Percentiles rank a stretch among this genome's conserved stretches.
Conservation (phyloP, 2,888 invertebrate genomes). For the Galeruca laticollis region DNA sequence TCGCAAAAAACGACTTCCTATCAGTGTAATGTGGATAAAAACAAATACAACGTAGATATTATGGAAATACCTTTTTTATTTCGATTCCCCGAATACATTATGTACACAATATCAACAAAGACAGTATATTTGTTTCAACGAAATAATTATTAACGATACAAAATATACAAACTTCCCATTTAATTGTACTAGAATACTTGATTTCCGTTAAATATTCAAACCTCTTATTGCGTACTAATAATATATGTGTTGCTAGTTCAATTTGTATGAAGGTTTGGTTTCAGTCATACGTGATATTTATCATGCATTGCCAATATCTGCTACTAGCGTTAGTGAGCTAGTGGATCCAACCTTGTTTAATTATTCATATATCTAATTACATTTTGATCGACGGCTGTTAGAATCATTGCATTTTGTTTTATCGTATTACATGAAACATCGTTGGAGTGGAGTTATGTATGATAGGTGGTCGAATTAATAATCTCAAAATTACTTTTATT, state of each 20-base stretch:
- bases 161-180: neutral
- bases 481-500: too few relatives aligned
- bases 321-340: neutral
- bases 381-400: neutral
- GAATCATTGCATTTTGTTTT: neutral
- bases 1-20: neutral
- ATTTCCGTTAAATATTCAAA: slow-evolving; percentile 1
- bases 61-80: slow-evolving; percentile 3
- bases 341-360: neutral
- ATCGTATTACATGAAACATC: neutral
- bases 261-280: neutral
- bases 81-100: neutral
- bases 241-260: neutral
- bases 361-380: slow-evolving; percentile 4
- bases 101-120: neutral
- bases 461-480: too few relatives aligned
- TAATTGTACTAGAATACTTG: neutral
- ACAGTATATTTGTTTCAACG: neutral
- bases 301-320: neutral
- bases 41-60: neutral
- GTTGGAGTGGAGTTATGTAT: too few relatives aligned
- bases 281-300: neutral
- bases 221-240: neutral
- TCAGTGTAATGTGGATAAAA: neutral
- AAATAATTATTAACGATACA: neutral